Base-by-base conservation (phyloP, 2,888 invertebrate species). In the Stegophylla sp. region DNA sequence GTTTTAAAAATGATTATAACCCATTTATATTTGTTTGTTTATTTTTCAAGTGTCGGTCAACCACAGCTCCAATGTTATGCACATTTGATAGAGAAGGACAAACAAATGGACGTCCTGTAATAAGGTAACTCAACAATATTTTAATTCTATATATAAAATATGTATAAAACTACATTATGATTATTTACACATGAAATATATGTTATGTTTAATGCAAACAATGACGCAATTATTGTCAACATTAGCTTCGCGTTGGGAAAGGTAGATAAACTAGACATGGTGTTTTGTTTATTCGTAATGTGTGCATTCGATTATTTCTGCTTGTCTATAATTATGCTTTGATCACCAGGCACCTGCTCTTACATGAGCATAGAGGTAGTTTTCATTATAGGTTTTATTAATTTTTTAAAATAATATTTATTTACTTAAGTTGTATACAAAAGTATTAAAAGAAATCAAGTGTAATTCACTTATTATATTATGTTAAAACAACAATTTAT, bases 251-350 rank as follows among this genome's bases (percentile, higher is more conserved):
- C 89, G 90, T 91, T 92, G 88, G 91, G 91, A 89, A 92, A 93
- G 92, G 92, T 93, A 92, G 91, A 91, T 90, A 92, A 91, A 89
- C 89, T 90, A 87, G 91, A 91, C 88, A 88, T 91, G 88, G 88
- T 91, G 87, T 88, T 91, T 88, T 91, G 91, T 88, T 88, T 91
- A 85, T 89, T 90, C 86, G 88, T 91, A 84, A 88, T 91, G 87
- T 83, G 84, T 83, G 84, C 85, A 85, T 86, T 87, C 85, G 87
- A 87, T 86, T 86, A 85, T 84, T 84, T 84, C 84, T 85, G 85
- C 83, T 82, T 84, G 83, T 83, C 85, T 83, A 84, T 83, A 83
- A 83, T 84, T 53, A 82, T 82, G 59, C 83, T 83, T 59, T 79
- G 34, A 79, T 23, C 48, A 79, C 71, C 56, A 71, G 69, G 48